phyloP scores from a whole-genome alignment of 2,113 vertebrate species.

The Trichomycterus rosablanca region DNA sequence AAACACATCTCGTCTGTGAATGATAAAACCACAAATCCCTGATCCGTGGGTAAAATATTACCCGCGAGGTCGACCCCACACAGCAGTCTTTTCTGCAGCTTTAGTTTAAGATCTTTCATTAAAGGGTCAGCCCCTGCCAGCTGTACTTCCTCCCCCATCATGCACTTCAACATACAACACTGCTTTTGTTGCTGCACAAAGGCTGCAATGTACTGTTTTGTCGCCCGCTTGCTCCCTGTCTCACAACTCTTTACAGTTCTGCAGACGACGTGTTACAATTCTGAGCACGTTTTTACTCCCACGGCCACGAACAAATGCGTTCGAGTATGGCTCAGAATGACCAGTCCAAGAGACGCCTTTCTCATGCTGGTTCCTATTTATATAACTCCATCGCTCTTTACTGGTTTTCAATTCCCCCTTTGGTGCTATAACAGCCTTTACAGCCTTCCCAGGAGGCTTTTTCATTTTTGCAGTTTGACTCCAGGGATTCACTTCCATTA shows the following conservation, averaged over 20 bases:
- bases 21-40: too few relatives aligned
- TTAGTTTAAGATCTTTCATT: slow-evolving; percentile 14
- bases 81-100: slow-evolving; percentile 4
- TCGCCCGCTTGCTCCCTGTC: slow-evolving; percentile 36
- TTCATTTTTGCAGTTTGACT: too few relatives aligned
- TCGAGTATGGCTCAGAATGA: slow-evolving; percentile 34
- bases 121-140: slow-evolving; percentile 25
- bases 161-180: slow-evolving; percentile 44
- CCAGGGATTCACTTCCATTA: too few relatives aligned
- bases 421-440: too few relatives aligned
- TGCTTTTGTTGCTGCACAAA: slow-evolving; percentile 48
- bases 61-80: not conserved
- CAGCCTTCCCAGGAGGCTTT: too few relatives aligned
- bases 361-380: slow-evolving; percentile 39
- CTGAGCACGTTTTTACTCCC: slow-evolving; percentile 37
- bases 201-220: slow-evolving; percentile 47
- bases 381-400: slow-evolving; percentile 34
- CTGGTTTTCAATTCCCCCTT: too few relatives aligned
- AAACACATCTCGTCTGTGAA: not conserved
- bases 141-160: slow-evolving; percentile 33
- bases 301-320: slow-evolving; percentile 23
- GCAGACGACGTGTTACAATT: slow-evolving; percentile 38
- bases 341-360: slow-evolving; percentile 25
- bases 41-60: slow-evolving; percentile 2
- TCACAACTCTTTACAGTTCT: slow-evolving; percentile 14